Conservation (phyloP, 1,140 invertebrate genomes). For the Papilio xuthus region DNA sequence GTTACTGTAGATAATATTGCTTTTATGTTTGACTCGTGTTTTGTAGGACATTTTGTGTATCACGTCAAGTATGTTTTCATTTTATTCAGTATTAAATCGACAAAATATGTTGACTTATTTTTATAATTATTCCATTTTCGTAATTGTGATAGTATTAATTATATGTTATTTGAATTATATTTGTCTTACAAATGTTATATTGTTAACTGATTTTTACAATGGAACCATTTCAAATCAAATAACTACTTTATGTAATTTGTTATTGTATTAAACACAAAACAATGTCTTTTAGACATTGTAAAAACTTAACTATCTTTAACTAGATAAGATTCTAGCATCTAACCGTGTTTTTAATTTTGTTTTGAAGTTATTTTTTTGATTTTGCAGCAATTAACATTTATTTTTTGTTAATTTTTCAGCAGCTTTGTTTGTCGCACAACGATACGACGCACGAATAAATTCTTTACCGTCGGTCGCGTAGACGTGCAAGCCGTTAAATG, state of each 20-base stretch:
- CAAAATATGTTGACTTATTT: no score
- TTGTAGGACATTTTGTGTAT: no score
- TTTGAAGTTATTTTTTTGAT: neutral
- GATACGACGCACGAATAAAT: constrained; percentile 37
- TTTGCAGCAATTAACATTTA: neutral
- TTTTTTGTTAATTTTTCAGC: constrained; percentile 31
- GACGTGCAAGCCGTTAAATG: constrained; percentile 27
- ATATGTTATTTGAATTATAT: no score
- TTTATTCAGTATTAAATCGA: no score
- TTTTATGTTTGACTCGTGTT: no score
- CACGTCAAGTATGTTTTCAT: no score
- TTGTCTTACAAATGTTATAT: neutral
- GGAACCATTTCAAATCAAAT: neutral
- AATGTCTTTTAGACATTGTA: neutral
- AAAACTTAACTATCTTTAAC: neutral
- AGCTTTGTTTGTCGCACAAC: constrained; percentile 38
- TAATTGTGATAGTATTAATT: no score
- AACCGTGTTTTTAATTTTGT: neutral
- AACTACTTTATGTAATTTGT: neutral
- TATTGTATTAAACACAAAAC: neutral
- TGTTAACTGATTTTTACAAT: neutral
- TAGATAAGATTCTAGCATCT: neutral
- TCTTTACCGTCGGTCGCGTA: constrained; percentile 30
- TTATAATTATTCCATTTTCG: no score
- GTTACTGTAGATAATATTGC: no score